A percentile compares a stretch with the other conserved stretches of the same genome.
Conservation (phyloP, 2,888 invertebrate genomes). For the Eupeodes latifasciatus region DNA sequence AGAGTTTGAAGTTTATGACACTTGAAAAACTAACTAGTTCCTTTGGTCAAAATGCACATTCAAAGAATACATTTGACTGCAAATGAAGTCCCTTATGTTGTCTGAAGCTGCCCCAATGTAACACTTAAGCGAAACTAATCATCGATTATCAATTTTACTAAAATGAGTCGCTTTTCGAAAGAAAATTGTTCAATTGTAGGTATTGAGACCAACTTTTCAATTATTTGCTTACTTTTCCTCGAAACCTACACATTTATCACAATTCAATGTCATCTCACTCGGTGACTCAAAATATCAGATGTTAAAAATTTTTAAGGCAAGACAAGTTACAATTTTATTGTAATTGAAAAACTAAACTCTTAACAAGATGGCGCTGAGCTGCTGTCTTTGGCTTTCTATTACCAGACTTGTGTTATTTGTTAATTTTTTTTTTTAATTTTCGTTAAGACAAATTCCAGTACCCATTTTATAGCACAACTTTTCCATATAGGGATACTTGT, state of each 20-base stretch:
- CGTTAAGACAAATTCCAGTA: conserved; percentile 46
- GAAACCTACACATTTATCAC: neutral
- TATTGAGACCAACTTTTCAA: too few relatives aligned
- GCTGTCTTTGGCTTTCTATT: conserved; percentile 5
- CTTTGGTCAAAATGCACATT: too few relatives aligned
- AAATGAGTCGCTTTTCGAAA: too few relatives aligned
- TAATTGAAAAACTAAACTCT: conserved; percentile 3
- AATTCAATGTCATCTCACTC: neutral
- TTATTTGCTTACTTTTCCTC: neutral
- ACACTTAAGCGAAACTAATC: too few relatives aligned
- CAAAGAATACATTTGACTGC: too few relatives aligned
- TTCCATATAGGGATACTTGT: conserved; percentile 72
- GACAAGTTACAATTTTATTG: conserved; percentile 37
- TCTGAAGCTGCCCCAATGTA: too few relatives aligned
- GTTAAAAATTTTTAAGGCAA: conserved; percentile 45
- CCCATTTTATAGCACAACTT: conserved; percentile 28
- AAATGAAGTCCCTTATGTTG: too few relatives aligned
- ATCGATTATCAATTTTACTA: too few relatives aligned
- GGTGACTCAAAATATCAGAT: conserved; percentile 17
- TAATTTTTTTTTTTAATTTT: conserved; percentile 11
- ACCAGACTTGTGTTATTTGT: neutral
- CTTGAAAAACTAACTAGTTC: too few relatives aligned
- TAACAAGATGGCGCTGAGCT: conserved; percentile 46
- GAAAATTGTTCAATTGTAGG: too few relatives aligned
- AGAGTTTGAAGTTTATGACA: too few relatives aligned